phyloP scores from a whole-genome alignment of 1,140 invertebrate species.

The Drosophila carrolli region DNA sequence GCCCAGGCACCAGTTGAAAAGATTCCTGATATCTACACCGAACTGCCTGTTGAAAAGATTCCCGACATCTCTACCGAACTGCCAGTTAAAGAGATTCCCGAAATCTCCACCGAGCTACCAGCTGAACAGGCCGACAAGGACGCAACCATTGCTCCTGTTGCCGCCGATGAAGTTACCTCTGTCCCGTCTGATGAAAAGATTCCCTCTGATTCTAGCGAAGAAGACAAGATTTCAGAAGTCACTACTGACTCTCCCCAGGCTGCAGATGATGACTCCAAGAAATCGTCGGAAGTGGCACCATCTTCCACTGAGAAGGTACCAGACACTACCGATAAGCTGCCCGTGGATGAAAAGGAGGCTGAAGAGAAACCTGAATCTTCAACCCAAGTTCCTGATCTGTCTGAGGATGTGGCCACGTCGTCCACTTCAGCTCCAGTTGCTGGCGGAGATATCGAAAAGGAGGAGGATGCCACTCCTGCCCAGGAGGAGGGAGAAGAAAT shows the following conservation, averaged over 20 bases:
- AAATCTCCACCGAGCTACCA: constrained; percentile 27
- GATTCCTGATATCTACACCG: constrained; percentile 22
- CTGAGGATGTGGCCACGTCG: constrained; percentile 10
- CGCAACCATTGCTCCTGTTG: constrained; percentile 34
- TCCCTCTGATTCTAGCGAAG: constrained; percentile 29
- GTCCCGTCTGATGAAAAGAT: constrained; percentile 32
- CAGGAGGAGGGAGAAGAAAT: constrained; percentile 24
- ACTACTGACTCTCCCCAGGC: constrained; percentile 20
- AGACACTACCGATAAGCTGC: constrained; percentile 26
- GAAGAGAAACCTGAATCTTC: constrained; percentile 31
- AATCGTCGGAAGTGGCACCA: constrained; percentile 1
- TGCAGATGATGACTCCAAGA: constrained; percentile 29
- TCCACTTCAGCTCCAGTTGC: constrained; percentile 35
- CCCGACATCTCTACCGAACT: no score
- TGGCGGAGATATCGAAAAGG: constrained; percentile 25
- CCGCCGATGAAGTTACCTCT: constrained; percentile 10
- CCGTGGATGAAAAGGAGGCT: constrained; percentile 10
- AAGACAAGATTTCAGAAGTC: constrained; percentile 34
- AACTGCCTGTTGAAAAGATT: constrained; percentile 15
- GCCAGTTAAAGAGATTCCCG: constrained; percentile 27
- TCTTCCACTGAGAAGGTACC: constrained; percentile 22
- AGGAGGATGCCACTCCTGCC: constrained; percentile 17
- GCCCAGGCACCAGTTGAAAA: constrained; percentile 25
- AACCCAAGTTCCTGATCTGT: constrained; percentile 18
- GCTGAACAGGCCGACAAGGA: constrained; percentile 21